A percentile compares a stretch with the other conserved stretches of the same genome.
phyloP scores from a whole-genome alignment of 35 echinoderm and acorn worm genomes.

The Lytechinus pictus region DNA sequence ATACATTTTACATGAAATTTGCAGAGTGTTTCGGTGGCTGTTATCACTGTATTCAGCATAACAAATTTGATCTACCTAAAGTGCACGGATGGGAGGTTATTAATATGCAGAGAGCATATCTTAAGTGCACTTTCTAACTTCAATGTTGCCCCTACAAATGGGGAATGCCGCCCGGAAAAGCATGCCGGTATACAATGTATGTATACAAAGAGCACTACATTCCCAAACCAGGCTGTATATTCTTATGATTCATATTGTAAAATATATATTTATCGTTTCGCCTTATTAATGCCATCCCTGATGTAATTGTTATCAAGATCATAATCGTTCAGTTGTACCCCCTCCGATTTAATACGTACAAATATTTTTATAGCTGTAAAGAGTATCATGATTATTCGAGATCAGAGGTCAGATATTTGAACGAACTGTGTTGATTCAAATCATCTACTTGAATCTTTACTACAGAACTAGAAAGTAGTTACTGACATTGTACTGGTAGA shows the following conservation, averaged over 20 bases:
- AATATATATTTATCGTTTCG: not conserved
- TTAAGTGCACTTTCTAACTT: not conserved
- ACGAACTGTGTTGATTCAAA: not conserved
- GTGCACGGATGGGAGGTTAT: not conserved
- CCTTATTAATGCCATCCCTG: not conserved
- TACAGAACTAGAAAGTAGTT: not conserved
- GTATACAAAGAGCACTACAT: not conserved
- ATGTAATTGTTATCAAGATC: not conserved
- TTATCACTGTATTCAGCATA: conserved; percentile 19
- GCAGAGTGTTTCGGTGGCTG: not conserved
- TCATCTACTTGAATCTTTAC: not conserved
- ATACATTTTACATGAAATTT: not conserved
- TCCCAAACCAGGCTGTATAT: not conserved
- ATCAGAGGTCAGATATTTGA: not conserved
- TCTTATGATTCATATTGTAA: not conserved
- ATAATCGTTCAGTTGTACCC: not conserved
- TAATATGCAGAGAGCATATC: conserved; percentile 3
- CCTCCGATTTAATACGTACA: too few relatives aligned
- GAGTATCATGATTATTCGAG: not conserved
- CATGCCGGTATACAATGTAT: not conserved
- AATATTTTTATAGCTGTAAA: not conserved
- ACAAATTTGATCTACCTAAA: not conserved
- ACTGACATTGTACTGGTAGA: not conserved
- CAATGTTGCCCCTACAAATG: not conserved
- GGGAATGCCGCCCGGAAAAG: not conserved